Percentiles rank a stretch among this genome's conserved stretches.
Evolutionary conservation across 2,888 invertebrate genomes (phyloP).

Genomic region (Labia minor): DNA sequence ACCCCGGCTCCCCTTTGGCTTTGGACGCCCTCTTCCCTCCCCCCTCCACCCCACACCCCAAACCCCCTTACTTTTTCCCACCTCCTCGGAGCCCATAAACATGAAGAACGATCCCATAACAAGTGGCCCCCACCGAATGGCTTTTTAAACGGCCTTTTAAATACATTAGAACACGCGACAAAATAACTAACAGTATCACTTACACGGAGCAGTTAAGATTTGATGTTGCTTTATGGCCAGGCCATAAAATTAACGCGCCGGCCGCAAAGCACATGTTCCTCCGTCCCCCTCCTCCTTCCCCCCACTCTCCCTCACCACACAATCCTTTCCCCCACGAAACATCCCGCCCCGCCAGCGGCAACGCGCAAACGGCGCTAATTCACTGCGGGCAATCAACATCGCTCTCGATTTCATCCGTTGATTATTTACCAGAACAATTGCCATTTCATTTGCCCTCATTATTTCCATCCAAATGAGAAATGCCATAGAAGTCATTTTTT

Average conservation of each 20-base stretch:
- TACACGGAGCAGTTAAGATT: background rate
- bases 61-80: no score
- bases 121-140: constrained; percentile 23
- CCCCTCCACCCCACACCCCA: no score
- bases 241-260: constrained; percentile 19
- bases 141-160: constrained; percentile 23
- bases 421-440: no score
- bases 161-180: constrained; percentile 18
- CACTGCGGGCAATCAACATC: no score
- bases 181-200: constrained; percentile 20
- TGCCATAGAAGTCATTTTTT: no score
- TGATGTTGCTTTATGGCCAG: constrained; percentile 19
- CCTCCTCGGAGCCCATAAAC: no score
- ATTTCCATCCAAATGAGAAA: no score
- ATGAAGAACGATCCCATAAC: constrained; percentile 20
- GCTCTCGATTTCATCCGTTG: no score
- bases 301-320: background rate
- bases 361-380: no score
- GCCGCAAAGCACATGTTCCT: background rate
- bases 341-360: no score
- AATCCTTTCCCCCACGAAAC: background rate
- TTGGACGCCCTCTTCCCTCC: background rate
- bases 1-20: constrained; percentile 26
- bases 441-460: no score
- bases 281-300: background rate